Conservation (phyloP, 2,888 invertebrate species). For the Thereva nobilitata region DNA sequence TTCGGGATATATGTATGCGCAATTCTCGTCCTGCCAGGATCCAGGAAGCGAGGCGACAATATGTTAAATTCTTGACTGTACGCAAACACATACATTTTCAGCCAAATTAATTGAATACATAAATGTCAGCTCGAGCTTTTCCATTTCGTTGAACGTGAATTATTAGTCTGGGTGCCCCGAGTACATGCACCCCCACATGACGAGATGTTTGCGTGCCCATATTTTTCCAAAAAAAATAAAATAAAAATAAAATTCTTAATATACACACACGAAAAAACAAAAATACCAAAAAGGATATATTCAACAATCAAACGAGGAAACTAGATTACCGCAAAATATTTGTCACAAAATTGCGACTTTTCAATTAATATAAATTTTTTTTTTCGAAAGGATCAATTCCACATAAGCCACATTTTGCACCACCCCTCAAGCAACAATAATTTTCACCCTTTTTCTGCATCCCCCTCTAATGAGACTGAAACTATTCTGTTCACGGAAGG, state of each 20-base stretch:
- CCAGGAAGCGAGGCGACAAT: slow-evolving; percentile 18
- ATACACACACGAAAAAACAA: slow-evolving; percentile 7
- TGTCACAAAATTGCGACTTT: too few species aligned
- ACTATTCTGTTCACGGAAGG: slow-evolving; percentile 25
- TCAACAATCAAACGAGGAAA: too few species aligned
- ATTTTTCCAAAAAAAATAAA: slow-evolving; percentile 11
- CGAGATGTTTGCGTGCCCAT: slow-evolving; percentile 27
- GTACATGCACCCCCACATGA: slow-evolving; percentile 2
- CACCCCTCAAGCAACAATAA: neutral
- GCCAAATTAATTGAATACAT: slow-evolving; percentile 48
- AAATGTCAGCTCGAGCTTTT: slow-evolving; percentile 46
- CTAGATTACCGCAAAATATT: too few species aligned
- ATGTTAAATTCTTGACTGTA: slow-evolving; percentile 22
- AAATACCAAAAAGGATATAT: neutral
- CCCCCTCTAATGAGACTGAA: neutral
- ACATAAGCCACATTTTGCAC: too few species aligned
- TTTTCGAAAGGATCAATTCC: too few species aligned
- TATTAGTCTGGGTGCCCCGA: slow-evolving; percentile 43
- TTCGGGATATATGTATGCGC: neutral
- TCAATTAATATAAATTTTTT: too few species aligned
- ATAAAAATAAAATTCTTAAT: slow-evolving; percentile 3
- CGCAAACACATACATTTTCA: slow-evolving; percentile 40
- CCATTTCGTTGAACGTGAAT: slow-evolving; percentile 46
- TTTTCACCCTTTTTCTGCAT: neutral
- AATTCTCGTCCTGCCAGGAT: neutral